Evolutionary conservation across 2,113 vertebrate genomes (phyloP).

Genomic region (Cariama cristata): DNA sequence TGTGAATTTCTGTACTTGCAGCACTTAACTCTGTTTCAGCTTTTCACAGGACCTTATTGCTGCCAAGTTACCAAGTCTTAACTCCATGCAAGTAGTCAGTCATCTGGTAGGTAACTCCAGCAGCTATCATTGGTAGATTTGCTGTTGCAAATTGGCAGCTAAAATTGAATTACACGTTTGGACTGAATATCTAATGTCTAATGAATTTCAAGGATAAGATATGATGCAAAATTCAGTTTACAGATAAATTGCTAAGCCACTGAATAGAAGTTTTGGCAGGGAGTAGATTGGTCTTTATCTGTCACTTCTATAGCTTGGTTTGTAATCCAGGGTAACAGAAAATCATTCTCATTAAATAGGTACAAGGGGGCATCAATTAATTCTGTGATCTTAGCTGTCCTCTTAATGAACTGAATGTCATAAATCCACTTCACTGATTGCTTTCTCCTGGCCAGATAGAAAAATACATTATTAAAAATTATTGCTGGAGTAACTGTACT

Average conservation of each 20-base stretch:
- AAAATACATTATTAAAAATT: conserved; percentile 43
- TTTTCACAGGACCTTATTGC: not conserved
- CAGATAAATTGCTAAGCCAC: conserved; percentile 42
- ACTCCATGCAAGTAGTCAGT: not conserved
- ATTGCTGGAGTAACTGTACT: not conserved
- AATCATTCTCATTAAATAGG: conserved; percentile 75
- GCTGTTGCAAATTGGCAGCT: not conserved
- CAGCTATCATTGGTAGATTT: not conserved
- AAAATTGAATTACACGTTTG: conserved; percentile 11
- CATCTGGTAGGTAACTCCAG: not conserved
- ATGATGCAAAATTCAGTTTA: conserved; percentile 57
- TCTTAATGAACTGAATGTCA: conserved; percentile 69
- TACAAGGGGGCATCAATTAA: conserved; percentile 63
- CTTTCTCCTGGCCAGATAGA: conserved; percentile 14
- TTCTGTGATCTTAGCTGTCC: conserved; percentile 59
- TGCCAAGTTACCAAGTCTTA: not conserved
- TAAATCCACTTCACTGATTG: conserved; percentile 48
- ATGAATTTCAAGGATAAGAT: conserved; percentile 56
- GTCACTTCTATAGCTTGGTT: conserved; percentile 41
- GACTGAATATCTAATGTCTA: conserved; percentile 11
- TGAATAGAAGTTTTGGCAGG: conserved; percentile 17
- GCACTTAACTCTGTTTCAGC: not conserved
- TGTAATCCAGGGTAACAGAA: conserved; percentile 68
- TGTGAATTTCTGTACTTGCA: not conserved
- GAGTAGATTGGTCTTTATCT: conserved; percentile 68